Percentiles rank a stretch among this genome's conserved stretches.
These are phyloP conservation scores for Erethizon dorsatum DNA, from an alignment of 2,797 vertebrate genomes.

Conservation along the genomic window DNA sequence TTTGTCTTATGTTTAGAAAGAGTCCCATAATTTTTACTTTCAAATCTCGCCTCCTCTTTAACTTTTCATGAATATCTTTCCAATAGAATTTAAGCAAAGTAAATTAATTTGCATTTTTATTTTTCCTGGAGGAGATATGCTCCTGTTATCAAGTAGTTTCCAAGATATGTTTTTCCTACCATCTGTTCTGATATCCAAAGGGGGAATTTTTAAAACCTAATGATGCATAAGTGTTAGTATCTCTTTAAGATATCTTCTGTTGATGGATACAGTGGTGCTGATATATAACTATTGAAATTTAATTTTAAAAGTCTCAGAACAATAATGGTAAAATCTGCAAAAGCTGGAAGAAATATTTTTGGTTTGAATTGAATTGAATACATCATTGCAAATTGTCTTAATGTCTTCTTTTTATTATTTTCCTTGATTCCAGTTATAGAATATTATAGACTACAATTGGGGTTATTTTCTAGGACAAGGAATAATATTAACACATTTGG, in stretches of 20 bases:
- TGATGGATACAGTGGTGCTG: constrained; percentile 18
- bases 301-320: constrained; percentile 55
- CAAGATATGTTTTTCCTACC: background rate
- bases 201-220: background rate
- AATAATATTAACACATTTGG: background rate
- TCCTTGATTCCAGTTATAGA: background rate
- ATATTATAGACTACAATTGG: background rate
- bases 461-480: background rate
- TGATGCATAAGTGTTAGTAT: background rate
- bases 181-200: constrained; percentile 57
- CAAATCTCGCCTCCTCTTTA: constrained; percentile 14
- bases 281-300: constrained; percentile 52
- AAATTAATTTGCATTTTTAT: constrained; percentile 70
- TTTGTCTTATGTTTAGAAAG: constrained; percentile 27
- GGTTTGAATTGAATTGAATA: background rate
- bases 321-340: background rate
- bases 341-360: constrained; percentile 7
- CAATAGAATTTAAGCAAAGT: constrained; percentile 37
- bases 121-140: constrained; percentile 49
- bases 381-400: background rate
- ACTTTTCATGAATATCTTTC: constrained; percentile 39
- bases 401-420: background rate
- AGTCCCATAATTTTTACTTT: constrained; percentile 13
- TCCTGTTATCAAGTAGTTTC: constrained; percentile 45
- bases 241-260: constrained; percentile 56